These are phyloP conservation scores for Drosophila grimshawi DNA, from an alignment of 1,140 invertebrate genomes.

Conservation along the genomic window DNA sequence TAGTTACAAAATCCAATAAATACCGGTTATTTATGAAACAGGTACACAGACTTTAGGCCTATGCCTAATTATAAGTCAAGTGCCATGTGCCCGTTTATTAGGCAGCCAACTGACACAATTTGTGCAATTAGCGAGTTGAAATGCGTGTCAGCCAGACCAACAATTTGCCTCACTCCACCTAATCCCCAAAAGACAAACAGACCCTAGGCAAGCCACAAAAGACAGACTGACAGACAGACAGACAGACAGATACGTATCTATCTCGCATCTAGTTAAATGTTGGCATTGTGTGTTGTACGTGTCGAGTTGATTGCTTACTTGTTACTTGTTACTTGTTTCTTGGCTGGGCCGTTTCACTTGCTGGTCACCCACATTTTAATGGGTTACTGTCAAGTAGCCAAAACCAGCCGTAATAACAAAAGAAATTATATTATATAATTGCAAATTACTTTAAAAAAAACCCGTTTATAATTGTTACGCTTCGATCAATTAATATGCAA, in stretches of 20 bases:
- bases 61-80: slow-evolving; percentile 71
- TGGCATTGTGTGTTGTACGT: not conserved
- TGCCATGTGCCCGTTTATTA: slow-evolving; percentile 59
- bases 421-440: slow-evolving; percentile 67
- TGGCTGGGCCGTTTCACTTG: slow-evolving; percentile 20
- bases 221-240: not conserved
- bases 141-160: slow-evolving; percentile 10
- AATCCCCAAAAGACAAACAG: not conserved
- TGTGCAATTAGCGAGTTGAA: slow-evolving; percentile 27
- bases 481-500: slow-evolving; percentile 69
- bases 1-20: not conserved
- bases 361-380: slow-evolving; percentile 70
- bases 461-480: slow-evolving; percentile 35
- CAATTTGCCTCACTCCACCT: not conserved
- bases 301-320: slow-evolving; percentile 12
- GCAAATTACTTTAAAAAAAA: slow-evolving; percentile 44
- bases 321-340: slow-evolving; percentile 1
- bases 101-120: slow-evolving; percentile 31
- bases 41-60: slow-evolving; percentile 11
- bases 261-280: slow-evolving; percentile 5
- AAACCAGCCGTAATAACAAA: slow-evolving; percentile 10
- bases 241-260: slow-evolving; percentile 4
- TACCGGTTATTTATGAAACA: slow-evolving; percentile 5
- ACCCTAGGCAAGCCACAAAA: slow-evolving; percentile 6
- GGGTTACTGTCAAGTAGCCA: slow-evolving; percentile 48